Evolutionary conservation across 1,140 invertebrate genomes (phyloP), one percentile per base, ranked within the genome.

Genomic region (Zaprionus taronus): DNA sequence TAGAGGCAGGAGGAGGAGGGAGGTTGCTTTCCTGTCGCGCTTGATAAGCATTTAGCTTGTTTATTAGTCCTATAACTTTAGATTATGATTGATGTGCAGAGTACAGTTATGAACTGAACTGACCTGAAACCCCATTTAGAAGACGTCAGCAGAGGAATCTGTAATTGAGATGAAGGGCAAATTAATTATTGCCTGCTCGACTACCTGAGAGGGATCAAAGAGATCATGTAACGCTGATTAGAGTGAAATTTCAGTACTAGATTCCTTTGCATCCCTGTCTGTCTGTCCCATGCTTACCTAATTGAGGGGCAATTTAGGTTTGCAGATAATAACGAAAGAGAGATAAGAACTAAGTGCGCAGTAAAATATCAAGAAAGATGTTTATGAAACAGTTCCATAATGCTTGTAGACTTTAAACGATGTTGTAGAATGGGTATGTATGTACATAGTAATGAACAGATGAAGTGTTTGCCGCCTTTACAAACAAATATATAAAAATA

Each of bases 11-110:
- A 47, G 5, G 15, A 7, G 15, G n/a, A 26, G 24, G 24, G 24
- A 26, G 24, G 3, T 47, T 47, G n/a, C 15, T 63, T 51, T 64
- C 62, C 62, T 12, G 44, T 22, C 26, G 17, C 22, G 9, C 58
- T 44, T 61, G 58, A 61, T 61, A 61, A 61, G 58, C 36, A n/a
- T 5, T 60, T 38, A 11, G 28, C 7, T 38, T 63, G 38, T 34
- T 51, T 53, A 64, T 60, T 22, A 22, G 34, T 11, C 57, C 20
- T 4, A 47, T 47, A 61, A 36, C 22, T 41, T 22, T 47, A 47
- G 41, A 44, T 65, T 36, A 55, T 55, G 31, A 38, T 26, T 53
- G 49, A 55, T 20, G 47, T 26, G 15, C 9, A 11, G 22, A 2
- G 15, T 34, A 55, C 31, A 65, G 49, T 61, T 44, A 22, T 28